Conservation (phyloP, 2,888 invertebrate species). For the Candidula unifasciata region DNA sequence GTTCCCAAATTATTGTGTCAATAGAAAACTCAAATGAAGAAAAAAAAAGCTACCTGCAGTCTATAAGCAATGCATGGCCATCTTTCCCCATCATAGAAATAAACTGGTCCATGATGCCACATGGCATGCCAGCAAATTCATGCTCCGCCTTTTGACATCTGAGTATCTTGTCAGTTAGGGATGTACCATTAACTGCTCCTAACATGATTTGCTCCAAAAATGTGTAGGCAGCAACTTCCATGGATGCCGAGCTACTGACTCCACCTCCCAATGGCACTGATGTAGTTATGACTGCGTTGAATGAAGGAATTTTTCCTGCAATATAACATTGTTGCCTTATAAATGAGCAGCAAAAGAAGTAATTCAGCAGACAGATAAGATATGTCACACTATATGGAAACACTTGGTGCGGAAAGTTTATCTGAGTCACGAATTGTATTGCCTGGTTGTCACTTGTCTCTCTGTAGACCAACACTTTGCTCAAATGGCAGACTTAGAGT, state of each 20-base stretch:
- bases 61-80: constrained; percentile 89
- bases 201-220: constrained; percentile 84
- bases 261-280: constrained; percentile 94
- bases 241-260: constrained; percentile 92
- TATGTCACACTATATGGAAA: too few species aligned
- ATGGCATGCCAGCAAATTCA: constrained; percentile 92
- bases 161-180: constrained; percentile 83
- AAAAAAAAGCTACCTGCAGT: constrained; percentile 84
- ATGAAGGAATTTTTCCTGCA: constrained; percentile 83
- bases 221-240: constrained; percentile 92
- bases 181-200: constrained; percentile 45
- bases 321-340: neutral
- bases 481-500: too few species aligned
- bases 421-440: too few species aligned
- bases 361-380: too few species aligned
- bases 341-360: too few species aligned
- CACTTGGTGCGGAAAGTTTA: too few species aligned
- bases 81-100: constrained; percentile 89
- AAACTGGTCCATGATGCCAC: constrained; percentile 98
- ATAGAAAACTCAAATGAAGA: neutral
- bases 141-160: constrained; percentile 95
- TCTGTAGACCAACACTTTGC: too few species aligned
- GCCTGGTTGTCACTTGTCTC: too few species aligned
- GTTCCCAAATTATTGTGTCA: neutral
- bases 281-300: constrained; percentile 88